These are phyloP conservation scores for Vidua chalybeata DNA, from an alignment of 2,113 vertebrate species.

Conservation along the genomic window DNA sequence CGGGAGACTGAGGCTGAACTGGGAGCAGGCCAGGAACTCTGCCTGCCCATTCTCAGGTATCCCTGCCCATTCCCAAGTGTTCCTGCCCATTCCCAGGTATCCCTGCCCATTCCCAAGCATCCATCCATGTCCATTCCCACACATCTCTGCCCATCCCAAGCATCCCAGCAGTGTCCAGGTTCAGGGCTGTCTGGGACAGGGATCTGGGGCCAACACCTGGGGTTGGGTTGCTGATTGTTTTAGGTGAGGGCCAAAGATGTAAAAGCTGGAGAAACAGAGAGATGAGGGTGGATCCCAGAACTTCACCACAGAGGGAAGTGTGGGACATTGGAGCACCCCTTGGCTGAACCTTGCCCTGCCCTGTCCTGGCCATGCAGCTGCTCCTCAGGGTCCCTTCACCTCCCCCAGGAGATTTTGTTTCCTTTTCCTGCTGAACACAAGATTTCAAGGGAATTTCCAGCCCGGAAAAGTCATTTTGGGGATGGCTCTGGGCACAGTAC, in stretches of 20 bases:
- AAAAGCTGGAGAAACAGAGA: not conserved
- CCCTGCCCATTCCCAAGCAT: not conserved
- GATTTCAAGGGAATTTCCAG: not conserved
- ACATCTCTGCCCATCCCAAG: not conserved
- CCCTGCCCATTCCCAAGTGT: not conserved
- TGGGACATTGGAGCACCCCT: not conserved
- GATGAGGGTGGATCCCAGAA: not conserved
- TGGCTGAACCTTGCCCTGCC: not conserved
- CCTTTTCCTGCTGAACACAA: not conserved
- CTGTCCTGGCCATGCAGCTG: not conserved
- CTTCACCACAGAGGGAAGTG: not conserved
- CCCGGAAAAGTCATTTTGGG: not conserved
- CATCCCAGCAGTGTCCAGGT: not conserved
- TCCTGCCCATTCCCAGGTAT: accelerated
- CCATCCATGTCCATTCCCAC: too few species aligned
- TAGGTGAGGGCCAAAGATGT: not conserved
- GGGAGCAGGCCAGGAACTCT: not conserved
- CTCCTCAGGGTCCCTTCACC: not conserved
- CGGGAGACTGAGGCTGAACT: accelerated
- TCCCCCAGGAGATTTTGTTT: not conserved
- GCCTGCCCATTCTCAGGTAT: not conserved
- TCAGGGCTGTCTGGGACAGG: not conserved
- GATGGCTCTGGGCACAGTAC: not conserved
- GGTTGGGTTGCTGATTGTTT: not conserved
- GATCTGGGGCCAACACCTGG: not conserved